A percentile compares a stretch with the other conserved stretches of the same genome.
Evolutionary conservation across 2,888 invertebrate genomes (phyloP).

Genomic region (Agrilus cyanescens): DNA sequence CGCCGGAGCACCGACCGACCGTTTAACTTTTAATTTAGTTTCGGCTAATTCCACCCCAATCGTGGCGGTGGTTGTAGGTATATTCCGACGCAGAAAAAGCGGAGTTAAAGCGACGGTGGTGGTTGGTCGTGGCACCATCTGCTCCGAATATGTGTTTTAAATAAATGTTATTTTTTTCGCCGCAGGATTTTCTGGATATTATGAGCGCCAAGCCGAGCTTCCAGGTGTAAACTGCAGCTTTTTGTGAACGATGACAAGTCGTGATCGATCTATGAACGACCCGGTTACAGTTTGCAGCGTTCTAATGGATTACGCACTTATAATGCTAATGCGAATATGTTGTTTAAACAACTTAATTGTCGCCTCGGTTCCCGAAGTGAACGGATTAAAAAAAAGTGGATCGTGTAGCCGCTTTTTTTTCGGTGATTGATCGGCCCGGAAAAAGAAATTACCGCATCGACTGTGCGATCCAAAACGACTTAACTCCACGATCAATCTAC

Average conservation of each 20-base stretch:
- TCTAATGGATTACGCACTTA: slow-evolving; percentile 23
- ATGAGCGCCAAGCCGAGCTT: slow-evolving; percentile 27
- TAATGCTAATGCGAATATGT: slow-evolving; percentile 31
- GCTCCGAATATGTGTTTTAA: slow-evolving; percentile 27
- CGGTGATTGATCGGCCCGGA: no score
- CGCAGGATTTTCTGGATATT: slow-evolving; percentile 26
- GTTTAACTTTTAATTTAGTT: no score
- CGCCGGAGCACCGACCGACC: no score
- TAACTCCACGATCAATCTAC: no score
- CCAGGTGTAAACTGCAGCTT: slow-evolving; percentile 24
- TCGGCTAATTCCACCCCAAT: no score
- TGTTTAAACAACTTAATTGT: slow-evolving; percentile 36
- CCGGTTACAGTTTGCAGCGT: slow-evolving; percentile 17
- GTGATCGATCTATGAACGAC: slow-evolving; percentile 27
- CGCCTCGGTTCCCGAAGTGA: slow-evolving; percentile 19
- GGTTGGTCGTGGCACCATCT: slow-evolving; percentile 24
- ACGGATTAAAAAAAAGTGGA: no score
- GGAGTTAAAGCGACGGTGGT: not conserved
- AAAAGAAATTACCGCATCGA: no score
- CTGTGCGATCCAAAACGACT: no score
- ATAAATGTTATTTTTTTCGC: slow-evolving; percentile 25
- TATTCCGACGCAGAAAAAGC: no score
- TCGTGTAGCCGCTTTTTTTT: no score
- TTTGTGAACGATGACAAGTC: slow-evolving; percentile 27
- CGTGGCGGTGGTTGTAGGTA: no score